Percentiles rank a stretch among this genome's conserved stretches.
These are phyloP conservation scores for Ameiurus melas DNA, from an alignment of 2,113 vertebrate genomes.

Conservation along the genomic window DNA sequence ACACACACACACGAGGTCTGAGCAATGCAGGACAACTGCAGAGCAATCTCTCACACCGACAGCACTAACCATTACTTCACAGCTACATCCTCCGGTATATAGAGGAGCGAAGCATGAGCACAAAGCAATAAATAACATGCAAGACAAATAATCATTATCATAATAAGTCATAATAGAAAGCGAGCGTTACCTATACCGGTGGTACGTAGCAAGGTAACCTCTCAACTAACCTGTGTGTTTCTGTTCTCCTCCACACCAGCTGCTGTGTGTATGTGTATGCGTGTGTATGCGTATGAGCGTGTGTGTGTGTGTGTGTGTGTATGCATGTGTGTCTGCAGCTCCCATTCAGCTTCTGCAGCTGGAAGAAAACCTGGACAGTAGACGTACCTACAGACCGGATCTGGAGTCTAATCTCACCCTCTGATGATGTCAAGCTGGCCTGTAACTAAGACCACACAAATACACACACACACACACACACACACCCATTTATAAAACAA, in stretches of 20 bases:
- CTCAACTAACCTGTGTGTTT: constrained; percentile 40
- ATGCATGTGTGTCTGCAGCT: neutral
- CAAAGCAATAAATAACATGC: neutral
- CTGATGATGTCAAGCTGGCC: constrained; percentile 26
- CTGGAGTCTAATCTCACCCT: constrained; percentile 39
- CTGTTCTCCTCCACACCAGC: constrained; percentile 15
- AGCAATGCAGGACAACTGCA: constrained; percentile 3
- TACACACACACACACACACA: constrained; percentile 18
- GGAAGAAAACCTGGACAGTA: constrained; percentile 54
- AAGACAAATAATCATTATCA: neutral
- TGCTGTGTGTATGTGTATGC: neutral
- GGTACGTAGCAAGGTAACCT: neutral
- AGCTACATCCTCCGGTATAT: neutral
- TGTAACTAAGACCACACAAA: constrained; percentile 17
- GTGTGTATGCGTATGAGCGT: neutral
- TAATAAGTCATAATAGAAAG: constrained; percentile 3
- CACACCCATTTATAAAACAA: neutral
- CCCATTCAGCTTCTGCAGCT: constrained; percentile 35
- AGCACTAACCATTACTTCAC: neutral
- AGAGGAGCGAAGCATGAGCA: neutral
- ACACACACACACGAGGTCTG: neutral
- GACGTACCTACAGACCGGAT: constrained; percentile 39
- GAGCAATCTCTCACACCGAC: neutral
- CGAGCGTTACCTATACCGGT: neutral
- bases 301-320: neutral